phyloP scores from a whole-genome alignment of 2,113 vertebrate genomes.

The Xenus cinereus region DNA sequence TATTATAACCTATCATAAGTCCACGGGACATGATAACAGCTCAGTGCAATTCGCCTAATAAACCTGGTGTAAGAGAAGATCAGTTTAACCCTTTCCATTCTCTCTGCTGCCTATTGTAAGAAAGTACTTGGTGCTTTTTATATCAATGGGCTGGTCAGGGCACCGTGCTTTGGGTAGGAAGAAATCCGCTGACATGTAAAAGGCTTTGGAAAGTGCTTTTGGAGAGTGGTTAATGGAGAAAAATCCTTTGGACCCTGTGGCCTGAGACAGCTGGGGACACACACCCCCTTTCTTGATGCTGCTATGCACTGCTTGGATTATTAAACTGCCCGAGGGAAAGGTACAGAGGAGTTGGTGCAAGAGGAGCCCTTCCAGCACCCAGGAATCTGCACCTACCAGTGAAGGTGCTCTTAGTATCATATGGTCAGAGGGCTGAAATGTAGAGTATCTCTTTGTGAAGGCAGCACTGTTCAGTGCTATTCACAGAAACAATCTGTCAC shows the following conservation, averaged over 20 bases:
- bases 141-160: background rate
- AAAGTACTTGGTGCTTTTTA: background rate
- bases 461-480: background rate
- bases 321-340: background rate
- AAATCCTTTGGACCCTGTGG: background rate
- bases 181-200: background rate
- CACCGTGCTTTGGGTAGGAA: background rate
- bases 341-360: background rate
- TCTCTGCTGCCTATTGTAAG: background rate
- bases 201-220: background rate
- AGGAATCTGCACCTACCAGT: fast-evolving
- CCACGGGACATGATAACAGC: fast-evolving
- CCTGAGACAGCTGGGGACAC: background rate
- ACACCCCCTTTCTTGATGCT: background rate
- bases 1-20: background rate
- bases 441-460: background rate
- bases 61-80: background rate
- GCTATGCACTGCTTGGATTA: background rate
- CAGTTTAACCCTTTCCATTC: background rate
- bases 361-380: background rate
- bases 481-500: background rate
- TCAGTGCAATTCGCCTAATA: background rate
- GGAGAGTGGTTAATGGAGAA: background rate
- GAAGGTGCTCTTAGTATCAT: background rate
- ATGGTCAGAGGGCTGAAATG: background rate